phyloP scores from a whole-genome alignment of 2,113 vertebrate species.

The Sapajus apella region DNA sequence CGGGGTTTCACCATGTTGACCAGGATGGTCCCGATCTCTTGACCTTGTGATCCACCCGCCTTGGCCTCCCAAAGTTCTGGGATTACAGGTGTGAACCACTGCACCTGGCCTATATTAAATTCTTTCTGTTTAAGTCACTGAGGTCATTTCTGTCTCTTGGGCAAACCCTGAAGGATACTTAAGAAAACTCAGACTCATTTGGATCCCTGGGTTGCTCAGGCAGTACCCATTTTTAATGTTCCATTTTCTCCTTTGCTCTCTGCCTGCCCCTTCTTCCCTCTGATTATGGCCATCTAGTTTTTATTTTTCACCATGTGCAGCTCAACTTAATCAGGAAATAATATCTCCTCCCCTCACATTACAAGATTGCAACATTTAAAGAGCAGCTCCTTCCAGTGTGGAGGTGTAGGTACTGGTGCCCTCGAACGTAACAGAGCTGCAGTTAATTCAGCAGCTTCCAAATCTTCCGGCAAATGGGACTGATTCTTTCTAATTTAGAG shows the following conservation, averaged over 20 bases:
- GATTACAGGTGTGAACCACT: background rate
- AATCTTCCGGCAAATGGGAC: background rate
- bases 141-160: background rate
- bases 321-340: slow-evolving; percentile 1
- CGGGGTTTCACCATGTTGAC: too few relatives aligned
- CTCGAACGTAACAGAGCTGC: background rate
- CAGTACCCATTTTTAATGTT: background rate
- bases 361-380: background rate
- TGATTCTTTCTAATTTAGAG: background rate
- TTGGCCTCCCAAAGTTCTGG: too few relatives aligned
- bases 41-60: too few relatives aligned
- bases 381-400: background rate
- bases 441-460: background rate
- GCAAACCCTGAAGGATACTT: background rate
- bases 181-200: background rate
- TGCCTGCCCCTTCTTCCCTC: background rate
- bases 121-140: background rate
- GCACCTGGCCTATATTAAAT: background rate
- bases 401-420: accelerated
- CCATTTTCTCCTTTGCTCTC: background rate
- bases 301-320: background rate
- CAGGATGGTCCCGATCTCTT: too few relatives aligned
- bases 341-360: background rate
- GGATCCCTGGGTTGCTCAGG: background rate
- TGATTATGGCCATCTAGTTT: background rate